Conservation (phyloP, 2,797 vertebrate species). For the Enteromius treurensis region DNA sequence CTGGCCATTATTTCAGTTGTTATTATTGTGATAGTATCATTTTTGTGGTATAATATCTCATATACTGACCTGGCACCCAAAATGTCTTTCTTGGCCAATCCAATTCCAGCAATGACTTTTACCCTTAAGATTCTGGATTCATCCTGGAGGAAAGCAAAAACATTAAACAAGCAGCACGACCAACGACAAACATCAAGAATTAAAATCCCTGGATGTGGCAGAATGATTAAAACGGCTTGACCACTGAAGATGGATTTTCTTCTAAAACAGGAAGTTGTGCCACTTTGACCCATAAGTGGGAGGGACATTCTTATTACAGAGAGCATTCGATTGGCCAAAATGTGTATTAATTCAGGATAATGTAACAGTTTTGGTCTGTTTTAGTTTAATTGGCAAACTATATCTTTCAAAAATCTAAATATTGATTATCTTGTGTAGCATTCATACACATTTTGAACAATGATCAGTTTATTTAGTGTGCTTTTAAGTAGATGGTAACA, state of each 20-base stretch:
- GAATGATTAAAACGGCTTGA: background rate
- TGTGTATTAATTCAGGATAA: background rate
- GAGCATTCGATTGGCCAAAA: background rate
- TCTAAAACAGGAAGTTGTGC: background rate
- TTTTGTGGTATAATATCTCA: background rate
- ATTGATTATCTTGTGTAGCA: too few species aligned
- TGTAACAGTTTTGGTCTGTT: background rate
- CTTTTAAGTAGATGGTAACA: background rate
- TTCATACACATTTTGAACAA: background rate
- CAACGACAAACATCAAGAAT: background rate
- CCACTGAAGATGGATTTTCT: background rate
- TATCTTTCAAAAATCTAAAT: background rate
- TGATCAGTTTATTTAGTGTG: background rate
- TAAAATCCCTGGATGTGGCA: background rate
- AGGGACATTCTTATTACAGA: background rate
- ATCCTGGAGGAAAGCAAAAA: conserved; percentile 75
- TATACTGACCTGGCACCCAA: conserved; percentile 90
- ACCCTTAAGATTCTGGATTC: conserved; percentile 85
- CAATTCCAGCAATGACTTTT: conserved; percentile 89
- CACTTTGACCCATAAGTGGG: background rate
- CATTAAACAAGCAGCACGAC: conserved; percentile 5
- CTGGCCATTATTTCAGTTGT: background rate
- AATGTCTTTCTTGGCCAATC: conserved; percentile 95
- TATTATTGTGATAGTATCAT: too few species aligned
- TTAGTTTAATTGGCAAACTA: background rate